Conservation (phyloP, 2,113 vertebrate species). For the Burhinus oedicnemus region DNA sequence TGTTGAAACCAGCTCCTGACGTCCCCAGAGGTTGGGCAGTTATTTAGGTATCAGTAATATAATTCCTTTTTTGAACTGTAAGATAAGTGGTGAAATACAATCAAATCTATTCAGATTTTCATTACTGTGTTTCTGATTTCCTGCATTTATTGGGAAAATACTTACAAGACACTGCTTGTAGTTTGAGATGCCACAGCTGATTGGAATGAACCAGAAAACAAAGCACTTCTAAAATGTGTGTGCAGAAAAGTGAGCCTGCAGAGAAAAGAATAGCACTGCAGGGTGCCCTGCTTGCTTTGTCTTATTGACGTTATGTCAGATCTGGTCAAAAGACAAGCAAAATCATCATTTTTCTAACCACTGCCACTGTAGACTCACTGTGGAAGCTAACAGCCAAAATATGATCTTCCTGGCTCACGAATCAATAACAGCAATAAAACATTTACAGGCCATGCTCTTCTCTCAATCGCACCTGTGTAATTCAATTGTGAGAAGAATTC, state of each 20-base stretch:
- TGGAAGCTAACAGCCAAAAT: slow-evolving; percentile 1
- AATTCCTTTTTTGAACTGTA: not conserved
- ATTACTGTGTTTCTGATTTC: not conserved
- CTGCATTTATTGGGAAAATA: not conserved
- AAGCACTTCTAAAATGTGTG: not conserved
- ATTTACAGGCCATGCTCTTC: not conserved
- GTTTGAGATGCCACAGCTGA: not conserved
- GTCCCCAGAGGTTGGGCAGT: not conserved
- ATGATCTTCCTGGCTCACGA: not conserved
- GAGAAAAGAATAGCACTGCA: not conserved
- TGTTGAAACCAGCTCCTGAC: not conserved
- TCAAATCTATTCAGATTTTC: not conserved
- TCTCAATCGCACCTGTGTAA: not conserved
- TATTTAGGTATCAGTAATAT: not conserved
- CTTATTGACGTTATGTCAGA: slow-evolving; percentile 20
- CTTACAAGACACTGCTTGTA: not conserved
- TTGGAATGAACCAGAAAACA: not conserved
- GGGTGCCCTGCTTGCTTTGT: not conserved
- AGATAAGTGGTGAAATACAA: not conserved
- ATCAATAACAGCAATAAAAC: slow-evolving; percentile 34
- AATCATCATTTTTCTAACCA: slow-evolving; percentile 38
- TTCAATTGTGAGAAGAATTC: not conserved
- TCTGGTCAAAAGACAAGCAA: slow-evolving; percentile 22
- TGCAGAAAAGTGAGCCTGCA: not conserved
- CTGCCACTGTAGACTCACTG: not conserved